Conservation (phyloP, 2,797 vertebrate genomes). For the Synanceia verrucosa region DNA sequence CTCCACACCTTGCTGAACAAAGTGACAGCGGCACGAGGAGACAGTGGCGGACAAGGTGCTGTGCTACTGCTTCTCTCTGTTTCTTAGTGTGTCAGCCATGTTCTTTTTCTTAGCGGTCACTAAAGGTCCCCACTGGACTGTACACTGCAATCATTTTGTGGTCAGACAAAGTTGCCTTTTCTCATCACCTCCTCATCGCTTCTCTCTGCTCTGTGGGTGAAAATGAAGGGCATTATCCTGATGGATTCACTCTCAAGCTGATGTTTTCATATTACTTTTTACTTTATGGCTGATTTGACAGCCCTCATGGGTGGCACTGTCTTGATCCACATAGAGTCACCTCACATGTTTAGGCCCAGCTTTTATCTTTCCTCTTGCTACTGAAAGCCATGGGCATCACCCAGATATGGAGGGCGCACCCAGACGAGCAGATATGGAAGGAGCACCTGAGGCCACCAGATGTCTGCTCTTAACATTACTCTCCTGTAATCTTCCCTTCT, state of each 20-base stretch:
- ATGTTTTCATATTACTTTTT: conserved; percentile 55
- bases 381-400: conserved; percentile 37
- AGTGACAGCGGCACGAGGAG: conserved; percentile 90
- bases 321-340: conserved; percentile 33
- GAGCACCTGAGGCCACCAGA: conserved; percentile 43
- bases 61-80: conserved; percentile 6
- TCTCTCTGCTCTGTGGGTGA: conserved; percentile 13
- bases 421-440: conserved; percentile 39
- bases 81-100: neutral
- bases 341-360: conserved; percentile 6
- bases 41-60: conserved; percentile 96
- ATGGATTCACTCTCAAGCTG: conserved; percentile 42
- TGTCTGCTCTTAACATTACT: conserved; percentile 50
- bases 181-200: conserved; percentile 15
- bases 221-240: conserved; percentile 51
- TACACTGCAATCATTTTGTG: conserved; percentile 23
- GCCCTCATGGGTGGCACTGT: conserved; percentile 22
- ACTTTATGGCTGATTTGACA: conserved; percentile 46
- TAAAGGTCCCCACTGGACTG: conserved; percentile 31
- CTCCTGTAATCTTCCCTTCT: conserved; percentile 46
- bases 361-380: conserved; percentile 42
- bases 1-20: conserved; percentile 93
- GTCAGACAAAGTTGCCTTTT: conserved; percentile 38
- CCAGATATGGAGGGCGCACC: conserved; percentile 51
- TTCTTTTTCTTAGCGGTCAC: neutral